A percentile compares a stretch with the other conserved stretches of the same genome.
These are phyloP conservation scores for Hirtodrosophila alboralis DNA, from an alignment of 2,888 invertebrate species.

Conservation along the genomic window DNA sequence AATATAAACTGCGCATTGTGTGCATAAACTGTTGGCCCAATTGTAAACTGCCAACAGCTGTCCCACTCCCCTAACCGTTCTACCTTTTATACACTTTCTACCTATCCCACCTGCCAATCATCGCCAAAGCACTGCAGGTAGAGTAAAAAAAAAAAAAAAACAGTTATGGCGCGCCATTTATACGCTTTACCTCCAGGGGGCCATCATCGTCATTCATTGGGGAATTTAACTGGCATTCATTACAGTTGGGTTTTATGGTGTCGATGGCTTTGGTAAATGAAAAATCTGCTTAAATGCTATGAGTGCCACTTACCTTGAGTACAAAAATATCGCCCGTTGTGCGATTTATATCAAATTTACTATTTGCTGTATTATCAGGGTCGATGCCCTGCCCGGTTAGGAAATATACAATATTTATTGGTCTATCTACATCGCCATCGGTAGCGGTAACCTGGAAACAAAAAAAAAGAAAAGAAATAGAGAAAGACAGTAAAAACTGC, in stretches of 20 bases:
- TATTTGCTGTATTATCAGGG: constrained; percentile 96
- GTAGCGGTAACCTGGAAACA: constrained; percentile 93
- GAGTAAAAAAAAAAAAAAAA: constrained; percentile 22
- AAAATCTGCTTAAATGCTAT: constrained; percentile 30
- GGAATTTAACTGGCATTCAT: constrained; percentile 51
- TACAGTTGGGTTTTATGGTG: constrained; percentile 33
- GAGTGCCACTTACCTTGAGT: constrained; percentile 89
- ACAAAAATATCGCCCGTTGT: constrained; percentile 98
- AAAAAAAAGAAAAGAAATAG: constrained; percentile 6
- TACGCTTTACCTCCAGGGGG: constrained; percentile 18
- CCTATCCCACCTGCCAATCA: constrained; percentile 23
- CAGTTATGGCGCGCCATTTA: constrained; percentile 52
- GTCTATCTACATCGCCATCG: constrained; percentile 98
- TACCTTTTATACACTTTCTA: no score
- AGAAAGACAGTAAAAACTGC: constrained; percentile 26
- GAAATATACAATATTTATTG: constrained; percentile 97
- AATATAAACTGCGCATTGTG: constrained; percentile 57
- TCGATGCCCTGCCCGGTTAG: constrained; percentile 98
- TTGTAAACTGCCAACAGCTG: constrained; percentile 59
- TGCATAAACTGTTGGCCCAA: constrained; percentile 60
- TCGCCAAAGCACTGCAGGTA: constrained; percentile 29
- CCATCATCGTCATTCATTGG: constrained; percentile 23
- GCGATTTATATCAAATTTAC: constrained; percentile 98
- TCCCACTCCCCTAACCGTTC: background rate
- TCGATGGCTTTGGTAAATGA: constrained; percentile 4